phyloP scores from a whole-genome alignment of 2,113 vertebrate species.

The Pyxicephalus adspersus region DNA sequence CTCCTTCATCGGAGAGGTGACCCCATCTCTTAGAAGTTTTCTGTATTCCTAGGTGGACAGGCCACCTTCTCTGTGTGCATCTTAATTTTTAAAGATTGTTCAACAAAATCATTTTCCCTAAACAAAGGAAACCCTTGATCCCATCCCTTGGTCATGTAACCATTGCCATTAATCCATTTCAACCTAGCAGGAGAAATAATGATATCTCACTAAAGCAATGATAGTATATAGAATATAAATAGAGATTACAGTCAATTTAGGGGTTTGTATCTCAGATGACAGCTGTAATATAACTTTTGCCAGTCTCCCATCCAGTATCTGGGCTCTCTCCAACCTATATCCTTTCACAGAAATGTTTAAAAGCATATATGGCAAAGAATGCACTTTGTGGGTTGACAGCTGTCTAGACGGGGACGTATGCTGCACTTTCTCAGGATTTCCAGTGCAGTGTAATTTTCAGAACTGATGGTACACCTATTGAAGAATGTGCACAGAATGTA shows the following conservation, averaged over 20 bases:
- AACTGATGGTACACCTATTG: background rate
- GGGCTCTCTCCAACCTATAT: background rate
- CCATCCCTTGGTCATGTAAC: too few species aligned
- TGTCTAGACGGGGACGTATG: background rate
- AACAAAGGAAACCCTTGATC: too few species aligned
- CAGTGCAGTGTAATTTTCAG: background rate
- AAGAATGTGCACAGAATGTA: too few species aligned
- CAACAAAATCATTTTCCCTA: too few species aligned
- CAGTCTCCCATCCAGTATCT: background rate
- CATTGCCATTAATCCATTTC: too few species aligned
- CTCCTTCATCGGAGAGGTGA: too few species aligned
- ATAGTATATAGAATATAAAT: too few species aligned
- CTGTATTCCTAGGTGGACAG: too few species aligned
- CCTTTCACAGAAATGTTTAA: background rate
- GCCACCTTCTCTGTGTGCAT: too few species aligned
- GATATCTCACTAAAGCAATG: background rate
- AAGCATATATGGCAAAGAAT: slow-evolving; percentile 3
- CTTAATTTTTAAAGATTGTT: too few species aligned
- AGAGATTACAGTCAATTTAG: background rate
- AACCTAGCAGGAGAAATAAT: background rate
- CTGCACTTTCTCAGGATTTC: background rate
- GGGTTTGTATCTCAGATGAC: background rate
- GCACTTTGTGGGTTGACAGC: background rate
- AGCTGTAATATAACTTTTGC: background rate
- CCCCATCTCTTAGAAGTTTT: too few species aligned